Evolutionary conservation across 2,797 vertebrate species (phyloP).

Genomic region (Discoglossus pictus): DNA sequence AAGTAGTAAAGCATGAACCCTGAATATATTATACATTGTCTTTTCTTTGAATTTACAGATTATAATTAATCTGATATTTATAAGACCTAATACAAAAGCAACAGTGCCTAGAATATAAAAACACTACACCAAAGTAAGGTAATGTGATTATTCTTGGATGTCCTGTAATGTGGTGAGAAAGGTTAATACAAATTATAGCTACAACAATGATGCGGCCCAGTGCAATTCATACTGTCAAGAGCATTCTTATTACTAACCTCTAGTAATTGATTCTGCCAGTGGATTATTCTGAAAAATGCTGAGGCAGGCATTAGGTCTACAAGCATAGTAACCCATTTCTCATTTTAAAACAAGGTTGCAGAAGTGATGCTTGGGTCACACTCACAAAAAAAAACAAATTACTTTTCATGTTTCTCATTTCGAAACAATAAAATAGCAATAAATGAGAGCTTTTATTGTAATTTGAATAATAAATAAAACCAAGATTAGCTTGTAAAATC

Average conservation of each 20-base stretch:
- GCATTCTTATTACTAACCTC: constrained; percentile 35
- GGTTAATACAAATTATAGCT: constrained; percentile 45
- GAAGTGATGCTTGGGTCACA: constrained; percentile 11
- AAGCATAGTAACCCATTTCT: constrained; percentile 31
- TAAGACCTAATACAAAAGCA: constrained; percentile 11
- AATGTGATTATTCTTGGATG: constrained; percentile 22
- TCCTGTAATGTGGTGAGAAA: constrained; percentile 23
- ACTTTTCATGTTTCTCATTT: constrained; percentile 8
- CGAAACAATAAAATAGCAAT: constrained; percentile 1
- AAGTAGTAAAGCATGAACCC: no score
- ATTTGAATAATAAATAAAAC: not conserved
- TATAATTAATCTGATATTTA: no score
- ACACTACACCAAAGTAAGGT: not conserved
- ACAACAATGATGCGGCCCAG: constrained; percentile 21
- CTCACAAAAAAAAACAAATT: constrained; percentile 28
- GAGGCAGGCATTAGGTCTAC: constrained; percentile 35
- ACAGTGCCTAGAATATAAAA: constrained; percentile 9
- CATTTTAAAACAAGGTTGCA: constrained; percentile 45
- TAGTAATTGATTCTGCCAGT: constrained; percentile 47
- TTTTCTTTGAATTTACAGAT: no score
- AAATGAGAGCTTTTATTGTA: constrained; percentile 1
- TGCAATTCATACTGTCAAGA: constrained; percentile 35
- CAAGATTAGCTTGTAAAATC: constrained; percentile 4
- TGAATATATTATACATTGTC: no score
- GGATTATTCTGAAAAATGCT: constrained; percentile 46